These are phyloP conservation scores for Macrostomum cliftonense DNA, from an alignment of 2,888 invertebrate genomes.

Conservation along the genomic window DNA sequence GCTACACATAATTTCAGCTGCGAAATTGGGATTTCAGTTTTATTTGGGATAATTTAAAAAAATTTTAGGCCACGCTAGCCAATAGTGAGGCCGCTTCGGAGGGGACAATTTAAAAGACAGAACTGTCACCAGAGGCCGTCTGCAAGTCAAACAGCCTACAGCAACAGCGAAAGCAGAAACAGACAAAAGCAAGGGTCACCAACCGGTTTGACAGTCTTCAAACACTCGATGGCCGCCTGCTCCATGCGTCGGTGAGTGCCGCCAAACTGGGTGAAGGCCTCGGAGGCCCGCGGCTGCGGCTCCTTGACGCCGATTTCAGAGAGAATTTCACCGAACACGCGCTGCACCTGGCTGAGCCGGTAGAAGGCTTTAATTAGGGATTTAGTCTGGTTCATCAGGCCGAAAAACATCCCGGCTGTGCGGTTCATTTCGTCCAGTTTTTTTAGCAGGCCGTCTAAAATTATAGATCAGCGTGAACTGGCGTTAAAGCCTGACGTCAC, in stretches of 20 bases:
- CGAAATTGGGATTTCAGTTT: no score
- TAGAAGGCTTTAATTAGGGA: conserved; percentile 61
- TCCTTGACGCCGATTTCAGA: conserved; percentile 81
- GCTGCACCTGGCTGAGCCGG: conserved; percentile 68
- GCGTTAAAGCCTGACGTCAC: no score
- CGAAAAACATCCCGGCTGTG: conserved; percentile 74
- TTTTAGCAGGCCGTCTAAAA: conserved; percentile 68
- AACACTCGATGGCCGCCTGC: conserved; percentile 65
- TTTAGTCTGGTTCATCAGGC: conserved; percentile 72
- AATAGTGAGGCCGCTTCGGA: no score
- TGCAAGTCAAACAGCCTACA: neutral
- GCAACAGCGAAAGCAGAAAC: neutral
- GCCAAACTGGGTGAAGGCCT: conserved; percentile 80
- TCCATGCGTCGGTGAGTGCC: conserved; percentile 80
- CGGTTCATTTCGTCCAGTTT: conserved; percentile 77
- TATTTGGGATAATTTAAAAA: no score
- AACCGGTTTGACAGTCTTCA: conserved; percentile 75
- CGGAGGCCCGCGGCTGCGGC: conserved; percentile 78
- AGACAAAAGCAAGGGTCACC: no score
- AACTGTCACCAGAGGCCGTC: neutral
- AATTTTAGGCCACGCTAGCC: no score
- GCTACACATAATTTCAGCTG: no score
- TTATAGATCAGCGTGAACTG: no score
- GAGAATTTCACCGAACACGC: conserved; percentile 79
- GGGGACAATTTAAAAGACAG: no score